These are phyloP conservation scores for Hormiphora californensis DNA, from an alignment of 37 sponge, comb jelly and placozoan species.

Conservation along the genomic window DNA sequence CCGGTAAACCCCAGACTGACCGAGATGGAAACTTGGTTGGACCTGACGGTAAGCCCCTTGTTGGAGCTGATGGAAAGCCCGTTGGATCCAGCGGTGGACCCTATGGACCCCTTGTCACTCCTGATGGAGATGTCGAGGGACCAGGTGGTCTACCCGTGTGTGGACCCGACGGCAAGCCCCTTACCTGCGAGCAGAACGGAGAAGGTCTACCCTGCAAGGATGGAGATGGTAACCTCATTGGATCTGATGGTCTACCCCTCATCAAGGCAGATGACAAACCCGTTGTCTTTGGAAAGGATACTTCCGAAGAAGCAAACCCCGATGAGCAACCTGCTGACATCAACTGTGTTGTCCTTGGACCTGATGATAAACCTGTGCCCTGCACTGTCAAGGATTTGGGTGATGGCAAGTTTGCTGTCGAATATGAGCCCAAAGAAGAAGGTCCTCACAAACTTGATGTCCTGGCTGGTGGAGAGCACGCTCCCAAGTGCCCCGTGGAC, in stretches of 20 bases:
- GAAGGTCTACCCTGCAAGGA: constrained; percentile 50
- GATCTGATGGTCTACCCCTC: constrained; percentile 47
- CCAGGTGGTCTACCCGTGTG: constrained; percentile 38
- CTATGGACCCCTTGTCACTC: constrained; percentile 43
- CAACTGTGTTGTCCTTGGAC: constrained; percentile 23
- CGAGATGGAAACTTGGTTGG: constrained; percentile 38
- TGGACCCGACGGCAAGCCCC: constrained; percentile 11
- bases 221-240: constrained; percentile 50
- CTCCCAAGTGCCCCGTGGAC: constrained; percentile 32
- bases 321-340: constrained; percentile 53
- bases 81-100: constrained; percentile 48
- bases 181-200: constrained; percentile 5
- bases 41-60: constrained; percentile 21
- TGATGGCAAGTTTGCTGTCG: constrained; percentile 42
- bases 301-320: constrained; percentile 29
- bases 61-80: constrained; percentile 44
- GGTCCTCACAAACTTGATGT: constrained; percentile 49
- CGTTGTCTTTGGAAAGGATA: constrained; percentile 37
- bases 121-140: constrained; percentile 51
- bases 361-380: constrained; percentile 54
- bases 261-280: constrained; percentile 21
- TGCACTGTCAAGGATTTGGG: constrained; percentile 40
- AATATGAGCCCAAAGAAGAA: constrained; percentile 49
- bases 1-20: constrained; percentile 30
- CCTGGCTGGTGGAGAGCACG: constrained; percentile 48